Evolutionary conservation across 2,113 vertebrate genomes (phyloP), one percentile per base, ranked within the genome.

Genomic region (Axis porcinus): DNA sequence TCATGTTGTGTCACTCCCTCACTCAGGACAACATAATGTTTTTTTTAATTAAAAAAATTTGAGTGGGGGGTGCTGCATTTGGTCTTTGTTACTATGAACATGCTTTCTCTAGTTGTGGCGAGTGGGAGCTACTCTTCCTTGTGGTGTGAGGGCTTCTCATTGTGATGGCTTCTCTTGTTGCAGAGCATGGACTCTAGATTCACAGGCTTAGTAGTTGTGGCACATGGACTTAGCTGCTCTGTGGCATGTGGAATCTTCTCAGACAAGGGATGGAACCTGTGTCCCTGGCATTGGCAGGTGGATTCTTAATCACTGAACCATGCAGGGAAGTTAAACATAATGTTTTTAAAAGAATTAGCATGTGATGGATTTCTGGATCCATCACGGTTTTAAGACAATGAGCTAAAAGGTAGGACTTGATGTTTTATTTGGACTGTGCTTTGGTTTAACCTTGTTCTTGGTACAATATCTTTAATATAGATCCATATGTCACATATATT

Each of bases 391-490:
- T 94, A 84, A 96, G 45, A 88, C 28, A 45, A 50, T 21, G 47
- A 64, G 3, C 36, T 2, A 0, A 91, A 86, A 86, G 16, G 36
- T 40, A 83, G 43, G 87, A 79, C 40, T 54, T 85, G 19, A 84
- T 55, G 17, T 94, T 90, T 97, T 60, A 58, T 70, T 96, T 67
- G 74, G 74, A 55, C 15, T 8, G 19, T 54, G 79, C 36, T 95
- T 85, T 88, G 40, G 67, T 86, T 92, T 96, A 85, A 55, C 89
- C 57, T 94, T 57, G 30, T 57, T 93, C 92, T 92, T 43, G 58
- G 64, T 28, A 67, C 40, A 82, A 2, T 88, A 60, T 55, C 96
- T 96, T 90, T 97, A 85, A 82, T 86, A 87, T 76, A 94, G 85
- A 96, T 97, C 85, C 60, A 1, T 55, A 74, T 87, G 88, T 94